Conservation (phyloP, 2,888 invertebrate species). For the Eupsilia transversa region DNA sequence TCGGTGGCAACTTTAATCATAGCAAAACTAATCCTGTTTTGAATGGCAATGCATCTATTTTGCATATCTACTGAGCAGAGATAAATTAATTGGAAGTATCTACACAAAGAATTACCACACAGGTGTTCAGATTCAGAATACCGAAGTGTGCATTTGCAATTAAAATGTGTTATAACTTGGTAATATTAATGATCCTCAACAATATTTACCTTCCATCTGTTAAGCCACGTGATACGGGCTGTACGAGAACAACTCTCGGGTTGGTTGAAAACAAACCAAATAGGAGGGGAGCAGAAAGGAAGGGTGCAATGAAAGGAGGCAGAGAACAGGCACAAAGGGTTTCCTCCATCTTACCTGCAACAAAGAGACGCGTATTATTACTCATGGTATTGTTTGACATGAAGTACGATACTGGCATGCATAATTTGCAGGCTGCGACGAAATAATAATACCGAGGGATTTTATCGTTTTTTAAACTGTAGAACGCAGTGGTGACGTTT, state of each 20-base stretch:
- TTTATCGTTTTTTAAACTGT: constrained; percentile 40
- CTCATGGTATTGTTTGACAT: constrained; percentile 67
- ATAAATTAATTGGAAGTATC: constrained; percentile 13
- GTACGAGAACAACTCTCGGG: constrained; percentile 45
- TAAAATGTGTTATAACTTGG: constrained; percentile 1
- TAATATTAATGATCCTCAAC: background rate
- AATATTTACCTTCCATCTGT: constrained; percentile 55
- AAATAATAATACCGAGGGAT: constrained; percentile 57
- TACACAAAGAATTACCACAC: background rate
- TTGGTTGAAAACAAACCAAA: constrained; percentile 65
- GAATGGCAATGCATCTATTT: constrained; percentile 34
- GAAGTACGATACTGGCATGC: constrained; percentile 61
- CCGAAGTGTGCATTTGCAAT: constrained; percentile 8
- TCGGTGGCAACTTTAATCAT: constrained; percentile 4
- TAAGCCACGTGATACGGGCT: constrained; percentile 38
- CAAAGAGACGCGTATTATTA: constrained; percentile 79
- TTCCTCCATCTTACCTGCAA: constrained; percentile 84
- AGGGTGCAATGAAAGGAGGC: constrained; percentile 62
- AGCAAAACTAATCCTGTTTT: constrained; percentile 7
- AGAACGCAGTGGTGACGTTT: constrained; percentile 1
- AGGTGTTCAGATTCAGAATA: constrained; percentile 20
- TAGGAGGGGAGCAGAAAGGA: constrained; percentile 60
- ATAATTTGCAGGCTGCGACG: constrained; percentile 58
- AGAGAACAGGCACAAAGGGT: constrained; percentile 73
- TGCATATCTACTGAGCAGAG: constrained; percentile 22